Conservation (phyloP, 30 jellyfish, hydroid and myxozoan genomes). For the Chrysaora quinquecirrha region DNA sequence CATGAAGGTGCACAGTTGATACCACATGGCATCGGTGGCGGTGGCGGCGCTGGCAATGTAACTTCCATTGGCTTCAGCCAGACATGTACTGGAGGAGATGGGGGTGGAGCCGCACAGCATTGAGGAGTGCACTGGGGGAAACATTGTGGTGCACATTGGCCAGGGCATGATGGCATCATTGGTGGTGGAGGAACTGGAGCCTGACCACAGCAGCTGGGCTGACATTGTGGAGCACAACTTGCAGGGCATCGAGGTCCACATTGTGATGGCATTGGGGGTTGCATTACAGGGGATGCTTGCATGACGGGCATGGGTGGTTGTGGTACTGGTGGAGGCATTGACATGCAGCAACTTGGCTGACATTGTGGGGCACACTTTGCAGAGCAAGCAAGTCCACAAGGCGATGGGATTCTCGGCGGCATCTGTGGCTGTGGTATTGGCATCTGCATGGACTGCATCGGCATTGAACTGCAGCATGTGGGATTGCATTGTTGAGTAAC, state of each 20-base stretch:
- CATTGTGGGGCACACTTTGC: conserved; percentile 82
- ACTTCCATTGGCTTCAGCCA: neutral
- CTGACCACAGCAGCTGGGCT: conserved; percentile 26
- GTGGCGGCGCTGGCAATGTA: conserved; percentile 9
- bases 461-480: conserved; percentile 28
- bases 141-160: conserved; percentile 44
- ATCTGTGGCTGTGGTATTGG: conserved; percentile 43
- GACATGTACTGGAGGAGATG: conserved; percentile 19
- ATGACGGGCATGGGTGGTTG: conserved; percentile 41
- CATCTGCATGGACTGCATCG: neutral
- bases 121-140: conserved; percentile 58
- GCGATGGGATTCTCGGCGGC: conserved; percentile 63
- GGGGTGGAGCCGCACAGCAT: conserved; percentile 51
- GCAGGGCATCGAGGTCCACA: conserved; percentile 55
- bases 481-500: conserved; percentile 54
- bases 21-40: conserved; percentile 21
- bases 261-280: conserved; percentile 10
- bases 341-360: conserved; percentile 72
- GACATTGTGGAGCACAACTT: conserved; percentile 31
- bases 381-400: conserved; percentile 78
- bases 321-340: conserved; percentile 67
- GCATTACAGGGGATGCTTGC: conserved; percentile 4
- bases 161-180: conserved; percentile 51
- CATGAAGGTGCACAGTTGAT: conserved; percentile 29
- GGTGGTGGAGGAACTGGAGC: conserved; percentile 14